phyloP scores from a whole-genome alignment of 2,113 vertebrate genomes.

The Plecturocebus donacophilus region DNA sequence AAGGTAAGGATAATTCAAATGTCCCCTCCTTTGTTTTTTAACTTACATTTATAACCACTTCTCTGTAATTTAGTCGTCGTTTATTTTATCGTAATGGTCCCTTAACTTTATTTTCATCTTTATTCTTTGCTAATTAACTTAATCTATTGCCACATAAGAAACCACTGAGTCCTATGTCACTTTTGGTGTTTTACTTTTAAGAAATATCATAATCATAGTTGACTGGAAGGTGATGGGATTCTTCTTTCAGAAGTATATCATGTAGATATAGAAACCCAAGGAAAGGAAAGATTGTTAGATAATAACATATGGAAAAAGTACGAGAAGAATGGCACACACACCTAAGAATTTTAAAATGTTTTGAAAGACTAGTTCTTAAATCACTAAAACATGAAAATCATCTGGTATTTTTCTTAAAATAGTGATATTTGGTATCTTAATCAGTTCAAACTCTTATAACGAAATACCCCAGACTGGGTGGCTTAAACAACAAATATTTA shows the following conservation, averaged over 20 bases:
- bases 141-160: not conserved
- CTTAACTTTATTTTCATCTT: not conserved
- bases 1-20: not conserved
- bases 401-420: not conserved
- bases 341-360: not conserved
- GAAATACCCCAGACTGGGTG: no score
- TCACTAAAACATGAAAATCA: not conserved
- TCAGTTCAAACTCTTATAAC: not conserved
- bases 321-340: not conserved
- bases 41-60: not conserved
- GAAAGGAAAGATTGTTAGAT: not conserved
- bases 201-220: not conserved
- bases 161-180: not conserved
- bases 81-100: not conserved
- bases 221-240: rapidly evolving
- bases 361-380: not conserved
- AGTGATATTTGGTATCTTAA: not conserved
- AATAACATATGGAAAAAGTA: not conserved
- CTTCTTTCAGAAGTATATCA: not conserved
- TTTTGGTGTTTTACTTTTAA: not conserved
- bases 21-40: not conserved
- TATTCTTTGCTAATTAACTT: not conserved
- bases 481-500: not conserved
- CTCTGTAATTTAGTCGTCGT: not conserved
- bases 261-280: not conserved